Evolutionary conservation across 1,140 invertebrate species (phyloP).

Genomic region (Hermetia illucens): DNA sequence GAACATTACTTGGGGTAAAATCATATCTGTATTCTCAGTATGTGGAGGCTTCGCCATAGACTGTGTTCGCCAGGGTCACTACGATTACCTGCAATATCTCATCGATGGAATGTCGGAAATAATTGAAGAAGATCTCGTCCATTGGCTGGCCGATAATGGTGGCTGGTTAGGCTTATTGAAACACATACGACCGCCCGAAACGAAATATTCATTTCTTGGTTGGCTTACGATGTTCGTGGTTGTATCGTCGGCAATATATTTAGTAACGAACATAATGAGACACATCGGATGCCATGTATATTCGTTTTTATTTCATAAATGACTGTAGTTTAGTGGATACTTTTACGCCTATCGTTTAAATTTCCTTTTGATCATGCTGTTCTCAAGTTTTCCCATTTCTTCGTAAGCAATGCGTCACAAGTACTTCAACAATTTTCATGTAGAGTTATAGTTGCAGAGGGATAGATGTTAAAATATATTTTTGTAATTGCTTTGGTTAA

Average conservation of each 20-base stretch:
- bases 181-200: slow-evolving; percentile 20
- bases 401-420: too few species aligned
- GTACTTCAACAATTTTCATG: too few species aligned
- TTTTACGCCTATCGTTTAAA: too few species aligned
- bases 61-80: slow-evolving; percentile 48
- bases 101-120: slow-evolving; percentile 44
- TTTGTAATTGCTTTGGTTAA: too few species aligned
- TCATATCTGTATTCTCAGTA: slow-evolving; percentile 51
- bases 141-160: slow-evolving; percentile 52
- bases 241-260: slow-evolving; percentile 21
- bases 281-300: slow-evolving; percentile 25
- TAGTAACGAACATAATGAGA: slow-evolving; percentile 21
- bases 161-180: slow-evolving; percentile 45
- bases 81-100: slow-evolving; percentile 45
- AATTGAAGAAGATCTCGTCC: slow-evolving; percentile 47
- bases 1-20: slow-evolving; percentile 51
- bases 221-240: slow-evolving; percentile 26
- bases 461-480: too few species aligned
- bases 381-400: too few species aligned
- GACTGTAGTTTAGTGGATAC: too few species aligned
- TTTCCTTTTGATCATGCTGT: too few species aligned
- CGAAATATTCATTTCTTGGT: slow-evolving; percentile 22
- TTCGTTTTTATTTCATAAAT: slow-evolving; percentile 27
- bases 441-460: too few species aligned
- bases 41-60: slow-evolving; percentile 58